These are phyloP conservation scores for Shargacucullia verbasci DNA, from an alignment of 2,888 invertebrate genomes.

Conservation along the genomic window DNA sequence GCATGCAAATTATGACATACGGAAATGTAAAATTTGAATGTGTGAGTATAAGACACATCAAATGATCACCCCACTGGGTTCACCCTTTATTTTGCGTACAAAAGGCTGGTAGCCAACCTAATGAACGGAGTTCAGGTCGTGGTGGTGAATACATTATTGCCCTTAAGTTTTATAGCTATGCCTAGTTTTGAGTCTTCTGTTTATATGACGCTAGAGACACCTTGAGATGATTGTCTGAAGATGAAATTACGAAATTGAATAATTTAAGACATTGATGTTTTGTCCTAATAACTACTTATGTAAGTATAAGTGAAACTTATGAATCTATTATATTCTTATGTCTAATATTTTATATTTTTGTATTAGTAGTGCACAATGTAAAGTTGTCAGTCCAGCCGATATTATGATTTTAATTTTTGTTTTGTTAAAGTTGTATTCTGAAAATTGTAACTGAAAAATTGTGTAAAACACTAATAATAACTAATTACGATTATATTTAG, in stretches of 20 bases:
- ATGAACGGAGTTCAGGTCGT: slow-evolving; percentile 72
- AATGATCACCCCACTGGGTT: slow-evolving; percentile 65
- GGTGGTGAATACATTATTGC: slow-evolving; percentile 74
- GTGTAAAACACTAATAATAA: no score
- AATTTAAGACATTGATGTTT: no score
- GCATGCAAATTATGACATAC: slow-evolving; percentile 77
- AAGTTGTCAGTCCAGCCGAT: no score
- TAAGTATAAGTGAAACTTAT: no score
- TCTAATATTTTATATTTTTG: no score
- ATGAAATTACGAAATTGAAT: slow-evolving; percentile 10
- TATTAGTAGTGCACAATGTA: no score
- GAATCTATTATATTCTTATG: no score
- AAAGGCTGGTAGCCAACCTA: slow-evolving; percentile 73
- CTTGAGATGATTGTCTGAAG: slow-evolving; percentile 15
- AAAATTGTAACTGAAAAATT: no score
- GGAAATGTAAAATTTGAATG: slow-evolving; percentile 74
- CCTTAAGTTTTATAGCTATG: slow-evolving; percentile 57
- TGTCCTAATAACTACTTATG: no score
- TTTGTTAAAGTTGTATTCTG: no score
- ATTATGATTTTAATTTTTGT: no score
- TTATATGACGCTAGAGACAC: slow-evolving; percentile 34
- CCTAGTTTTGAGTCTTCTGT: slow-evolving; percentile 44
- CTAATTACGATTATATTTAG: no score
- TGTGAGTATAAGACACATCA: slow-evolving; percentile 65
- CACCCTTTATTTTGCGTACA: slow-evolving; percentile 76